Evolutionary conservation across 2,888 invertebrate species (phyloP), one percentile per base, ranked within the genome.

Genomic region (Callinectes sapidus): DNA sequence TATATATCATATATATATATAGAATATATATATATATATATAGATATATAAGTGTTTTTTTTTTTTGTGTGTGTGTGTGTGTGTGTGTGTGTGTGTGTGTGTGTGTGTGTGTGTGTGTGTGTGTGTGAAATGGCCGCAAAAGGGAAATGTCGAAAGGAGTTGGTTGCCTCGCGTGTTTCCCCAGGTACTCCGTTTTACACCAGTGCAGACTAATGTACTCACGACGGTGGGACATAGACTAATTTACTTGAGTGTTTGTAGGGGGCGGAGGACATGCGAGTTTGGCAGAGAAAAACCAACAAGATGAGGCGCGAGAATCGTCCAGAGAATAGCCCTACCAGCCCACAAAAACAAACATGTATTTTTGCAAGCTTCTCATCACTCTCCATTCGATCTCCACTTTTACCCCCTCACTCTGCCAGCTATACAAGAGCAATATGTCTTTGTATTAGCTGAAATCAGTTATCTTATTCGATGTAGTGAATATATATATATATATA

Each of bases 261-360:
- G 28, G 23, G 28, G 1, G 28, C 23, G 28, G 10, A 71, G 71
- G n/a, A n/a, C 23, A 28, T n/a, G 71, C 71, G n/a, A n/a, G 71
- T 13, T 23, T 71, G 71, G 23, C 23, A 23, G 71, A 28, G n/a
- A 2, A 18, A 2, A 18, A 71, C 1, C 71, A 71, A 18, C n/a
- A 28, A n/a, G 71, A 71, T 28, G n/a, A 71, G n/a, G 8, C 8
- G 23, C 23, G 71, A 71, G 71, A 71, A n/a, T 18, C 23, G 10
- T n/a, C 71, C 3, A 81, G 35, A 81, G 32, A 81, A 81, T 35
- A 16, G 71, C n/a, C 8, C 71, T 6, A 8, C 71, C 81, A 5
- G 35, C 14, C 32, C 32, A 81, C 81, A 81, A 81, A 81, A 81
- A 81, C 81, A 81, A 81, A 81, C 81, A 61, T 16, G 28, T 35